Percentiles rank a stretch among this genome's conserved stretches.
phyloP scores from a whole-genome alignment of 2,113 vertebrate species.

The Brachionichthys hirsutus region DNA sequence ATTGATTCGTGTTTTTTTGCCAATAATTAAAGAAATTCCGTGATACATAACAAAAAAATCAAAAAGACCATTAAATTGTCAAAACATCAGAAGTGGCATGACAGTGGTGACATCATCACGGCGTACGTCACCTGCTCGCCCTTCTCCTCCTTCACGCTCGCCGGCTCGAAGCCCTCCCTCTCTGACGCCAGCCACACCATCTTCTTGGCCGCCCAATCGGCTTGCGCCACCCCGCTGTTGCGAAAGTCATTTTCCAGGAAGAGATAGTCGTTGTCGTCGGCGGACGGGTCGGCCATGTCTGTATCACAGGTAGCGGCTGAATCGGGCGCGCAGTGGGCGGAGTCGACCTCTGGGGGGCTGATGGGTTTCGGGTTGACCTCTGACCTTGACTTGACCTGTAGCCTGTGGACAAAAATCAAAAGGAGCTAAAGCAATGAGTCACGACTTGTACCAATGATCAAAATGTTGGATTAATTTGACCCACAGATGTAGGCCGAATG shows the following conservation, averaged over 20 bases:
- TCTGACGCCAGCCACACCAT: conserved; percentile 95
- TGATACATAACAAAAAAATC: too few species aligned
- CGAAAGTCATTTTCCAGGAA: conserved; percentile 87
- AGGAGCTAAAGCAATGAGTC: not conserved
- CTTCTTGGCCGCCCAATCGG: conserved; percentile 92
- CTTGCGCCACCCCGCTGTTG: conserved; percentile 87
- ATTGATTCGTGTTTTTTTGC: too few species aligned
- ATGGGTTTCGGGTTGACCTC: conserved; percentile 21
- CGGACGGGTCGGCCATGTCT: conserved; percentile 63
- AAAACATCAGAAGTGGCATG: too few species aligned
- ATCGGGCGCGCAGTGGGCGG: not conserved
- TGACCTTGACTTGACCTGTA: conserved; percentile 30
- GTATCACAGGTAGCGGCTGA: not conserved
- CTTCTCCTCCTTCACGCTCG: conserved; percentile 93
- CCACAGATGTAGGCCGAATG: too few species aligned
- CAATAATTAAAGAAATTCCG: too few species aligned
- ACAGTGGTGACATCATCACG: not conserved
- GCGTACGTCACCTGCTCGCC: conserved; percentile 80
- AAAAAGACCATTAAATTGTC: too few species aligned
- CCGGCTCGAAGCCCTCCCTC: conserved; percentile 91
- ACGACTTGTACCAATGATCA: too few species aligned
- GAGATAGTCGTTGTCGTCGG: conserved; percentile 91
- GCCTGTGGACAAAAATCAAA: conserved; percentile 17
- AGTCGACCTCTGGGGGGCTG: not conserved
- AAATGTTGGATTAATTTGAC: too few species aligned